These are phyloP conservation scores for Rhineura floridana DNA, from an alignment of 2,113 vertebrate species.

Conservation along the genomic window DNA sequence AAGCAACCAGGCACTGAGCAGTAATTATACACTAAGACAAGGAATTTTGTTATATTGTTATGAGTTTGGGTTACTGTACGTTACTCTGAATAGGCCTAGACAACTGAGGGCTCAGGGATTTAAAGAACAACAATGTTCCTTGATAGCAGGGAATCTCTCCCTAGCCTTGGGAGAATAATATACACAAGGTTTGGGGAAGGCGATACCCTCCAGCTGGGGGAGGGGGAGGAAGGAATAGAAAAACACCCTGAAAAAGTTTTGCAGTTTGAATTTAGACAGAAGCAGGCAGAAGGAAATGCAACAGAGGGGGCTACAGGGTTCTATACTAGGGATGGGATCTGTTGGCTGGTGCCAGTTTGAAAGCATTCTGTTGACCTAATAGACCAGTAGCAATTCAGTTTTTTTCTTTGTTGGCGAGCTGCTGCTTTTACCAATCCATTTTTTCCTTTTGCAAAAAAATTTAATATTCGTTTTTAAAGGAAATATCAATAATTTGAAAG, in stretches of 20 bases:
- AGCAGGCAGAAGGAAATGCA: background rate
- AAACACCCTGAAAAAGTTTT: background rate
- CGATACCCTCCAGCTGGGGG: background rate
- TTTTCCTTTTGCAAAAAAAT: too few species aligned
- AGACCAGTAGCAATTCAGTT: too few species aligned
- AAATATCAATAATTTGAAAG: too few species aligned
- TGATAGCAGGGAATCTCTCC: background rate
- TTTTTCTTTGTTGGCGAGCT: too few species aligned
- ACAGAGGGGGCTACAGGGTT: background rate
- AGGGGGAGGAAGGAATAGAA: background rate
- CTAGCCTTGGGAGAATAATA: background rate
- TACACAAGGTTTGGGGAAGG: background rate
- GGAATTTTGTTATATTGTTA: background rate
- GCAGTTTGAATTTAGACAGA: too few species aligned
- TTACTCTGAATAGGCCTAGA: too few species aligned
- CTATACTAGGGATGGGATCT: too few species aligned
- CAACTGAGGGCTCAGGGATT: background rate
- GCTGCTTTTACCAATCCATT: too few species aligned
- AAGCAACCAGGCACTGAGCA: background rate
- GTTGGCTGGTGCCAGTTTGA: too few species aligned
- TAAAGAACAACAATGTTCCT: background rate
- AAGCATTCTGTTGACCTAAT: too few species aligned
- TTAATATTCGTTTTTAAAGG: too few species aligned
- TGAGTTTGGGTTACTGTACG: too few species aligned
- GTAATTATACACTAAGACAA: background rate